Conservation (phyloP, 2,888 invertebrate genomes). For the Pyrocoelia pectoralis region DNA sequence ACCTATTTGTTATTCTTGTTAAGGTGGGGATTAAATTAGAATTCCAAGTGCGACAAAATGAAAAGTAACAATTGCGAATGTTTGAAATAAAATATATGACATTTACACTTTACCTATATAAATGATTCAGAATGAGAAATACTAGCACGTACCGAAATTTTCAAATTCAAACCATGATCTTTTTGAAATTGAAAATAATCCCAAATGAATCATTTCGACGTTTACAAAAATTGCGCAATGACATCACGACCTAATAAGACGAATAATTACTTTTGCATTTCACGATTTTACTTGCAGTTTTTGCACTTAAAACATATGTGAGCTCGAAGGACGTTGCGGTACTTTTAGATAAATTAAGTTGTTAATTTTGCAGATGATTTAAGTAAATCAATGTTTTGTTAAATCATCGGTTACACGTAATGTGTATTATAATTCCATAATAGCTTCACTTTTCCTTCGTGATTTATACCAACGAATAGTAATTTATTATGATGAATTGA, state of each 20-base stretch:
- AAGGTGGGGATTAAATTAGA: slow-evolving; percentile 1
- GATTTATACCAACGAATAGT: neutral
- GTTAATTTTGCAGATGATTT: slow-evolving; percentile 2
- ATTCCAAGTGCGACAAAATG: slow-evolving; percentile 11
- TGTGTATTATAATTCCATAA: neutral
- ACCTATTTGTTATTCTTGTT: neutral
- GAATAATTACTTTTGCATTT: slow-evolving; percentile 12
- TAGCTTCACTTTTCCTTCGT: neutral
- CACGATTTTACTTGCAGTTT: neutral
- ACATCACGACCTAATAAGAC: slow-evolving; percentile 6
- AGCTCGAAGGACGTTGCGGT: neutral
- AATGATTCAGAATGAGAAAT: slow-evolving; percentile 16
- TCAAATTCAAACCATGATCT: neutral
- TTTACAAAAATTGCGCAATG: neutral
- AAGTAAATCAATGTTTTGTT: neutral
- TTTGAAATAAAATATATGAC: slow-evolving; percentile 18
- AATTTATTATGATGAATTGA: neutral
- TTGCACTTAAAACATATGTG: neutral
- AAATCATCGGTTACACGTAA: neutral
- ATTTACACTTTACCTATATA: slow-evolving; percentile 18
- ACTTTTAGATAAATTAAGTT: neutral
- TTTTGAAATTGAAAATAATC: no score
- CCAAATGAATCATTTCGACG: no score
- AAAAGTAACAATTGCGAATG: neutral
- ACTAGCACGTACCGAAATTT: slow-evolving; percentile 4